Evolutionary conservation across 1,140 invertebrate genomes (phyloP), one percentile per base, ranked within the genome.

Genomic region (Drosophila tropicalis): DNA sequence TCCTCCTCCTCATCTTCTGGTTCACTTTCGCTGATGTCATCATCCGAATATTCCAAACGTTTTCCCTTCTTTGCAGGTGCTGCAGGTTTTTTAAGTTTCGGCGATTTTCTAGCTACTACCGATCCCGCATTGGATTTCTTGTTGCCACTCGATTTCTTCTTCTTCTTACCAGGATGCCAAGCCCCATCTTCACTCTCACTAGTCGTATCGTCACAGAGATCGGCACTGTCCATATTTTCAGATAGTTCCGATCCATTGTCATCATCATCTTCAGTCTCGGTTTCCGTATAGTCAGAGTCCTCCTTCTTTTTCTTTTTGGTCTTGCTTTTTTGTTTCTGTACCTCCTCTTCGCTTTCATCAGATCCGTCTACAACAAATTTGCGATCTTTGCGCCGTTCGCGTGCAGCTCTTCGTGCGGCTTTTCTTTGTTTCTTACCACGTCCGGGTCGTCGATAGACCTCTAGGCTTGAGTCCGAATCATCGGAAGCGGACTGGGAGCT

Each of bases 221-320:
- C 94, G 56, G 94, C 94, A 41, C 94, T 94, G 29, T 95, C 94
- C 62, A 95, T 94, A 9, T 93, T 93, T 12, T 94, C 94, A 22
- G 93, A 93, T 5, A 93, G 74, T 44, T 94, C 93, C 0, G 89
- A 91, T 1, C 84, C 71, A 44, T 94, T 94, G 22, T 93, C 94
- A 25, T 94, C 93, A 29, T 94, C 94, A 0, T 95, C 95, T 1
- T 82, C 81, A 0, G 84, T 79, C 36, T 92, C 91, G 0, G 94
- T 94, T 7, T 94, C 94, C 2, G 93, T 92, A 60, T 90, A 91
- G 41, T 92, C 91, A 0, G 80, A 91, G 51, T 92, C 91, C 19
- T 82, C 79, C 13, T 91, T 92, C 9, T 76, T 71, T 57, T 91
- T 91, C 29, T 90, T 91, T 12, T 92, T 92, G 6, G 80, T 63